phyloP scores from a whole-genome alignment of 2,113 vertebrate genomes.

The Salminus brasiliensis region DNA sequence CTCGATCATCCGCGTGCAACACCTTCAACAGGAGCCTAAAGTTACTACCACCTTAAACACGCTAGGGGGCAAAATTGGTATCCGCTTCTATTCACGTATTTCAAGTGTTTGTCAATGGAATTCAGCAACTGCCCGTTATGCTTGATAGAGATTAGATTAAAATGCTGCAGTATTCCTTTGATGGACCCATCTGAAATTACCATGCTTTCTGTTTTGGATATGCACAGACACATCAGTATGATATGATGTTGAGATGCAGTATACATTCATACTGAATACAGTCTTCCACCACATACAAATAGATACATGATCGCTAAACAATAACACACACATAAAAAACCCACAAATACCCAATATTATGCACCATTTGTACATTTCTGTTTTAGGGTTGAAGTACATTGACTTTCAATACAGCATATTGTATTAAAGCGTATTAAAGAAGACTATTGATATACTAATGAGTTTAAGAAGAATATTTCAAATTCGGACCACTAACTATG shows the following conservation, averaged over 20 bases:
- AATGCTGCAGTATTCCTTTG: neutral
- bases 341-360: neutral
- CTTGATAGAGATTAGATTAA: neutral
- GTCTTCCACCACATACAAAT: neutral
- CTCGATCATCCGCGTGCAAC: no score
- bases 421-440: neutral
- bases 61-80: no score
- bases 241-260: conserved; percentile 20
- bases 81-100: no score
- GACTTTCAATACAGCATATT: neutral
- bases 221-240: conserved; percentile 2
- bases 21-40: no score
- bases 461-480: neutral
- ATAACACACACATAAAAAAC: neutral
- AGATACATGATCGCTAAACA: neutral
- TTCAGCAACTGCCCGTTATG: no score
- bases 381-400: neutral
- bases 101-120: neutral
- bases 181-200: neutral
- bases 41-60: no score
- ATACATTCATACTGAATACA: conserved; percentile 26
- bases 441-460: no score
- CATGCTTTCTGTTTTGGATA: neutral
- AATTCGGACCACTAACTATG: neutral
- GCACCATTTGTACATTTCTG: neutral